Evolutionary conservation across 2,888 invertebrate genomes (phyloP).

Genomic region (Torymus aiolomorphi): DNA sequence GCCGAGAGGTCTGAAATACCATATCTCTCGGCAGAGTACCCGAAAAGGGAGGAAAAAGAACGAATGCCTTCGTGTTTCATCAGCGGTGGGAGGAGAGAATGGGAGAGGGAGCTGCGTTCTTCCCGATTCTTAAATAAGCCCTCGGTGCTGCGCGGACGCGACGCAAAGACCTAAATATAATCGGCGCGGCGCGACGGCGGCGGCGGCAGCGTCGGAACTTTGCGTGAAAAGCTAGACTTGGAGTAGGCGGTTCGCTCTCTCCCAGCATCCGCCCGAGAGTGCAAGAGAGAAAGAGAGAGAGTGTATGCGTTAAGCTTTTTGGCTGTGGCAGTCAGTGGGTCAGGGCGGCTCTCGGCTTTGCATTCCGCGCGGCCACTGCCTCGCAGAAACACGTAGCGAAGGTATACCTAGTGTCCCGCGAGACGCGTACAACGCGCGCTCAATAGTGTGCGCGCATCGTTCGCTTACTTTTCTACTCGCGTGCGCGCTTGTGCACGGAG

Average conservation of each 20-base stretch:
- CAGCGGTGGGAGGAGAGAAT: conserved; percentile 35
- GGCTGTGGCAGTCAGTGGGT: conserved; percentile 74
- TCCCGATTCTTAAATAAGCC: conserved; percentile 73
- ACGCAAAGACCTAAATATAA: conserved; percentile 59
- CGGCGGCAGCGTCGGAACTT: too few species aligned
- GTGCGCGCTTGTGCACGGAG: too few species aligned
- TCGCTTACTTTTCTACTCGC: too few species aligned
- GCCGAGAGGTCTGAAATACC: too few species aligned
- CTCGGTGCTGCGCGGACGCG: conserved; percentile 63
- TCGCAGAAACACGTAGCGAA: conserved; percentile 49
- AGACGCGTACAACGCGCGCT: too few species aligned
- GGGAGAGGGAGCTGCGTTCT: conserved; percentile 57
- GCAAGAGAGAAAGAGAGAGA: not conserved
- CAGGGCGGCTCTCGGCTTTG: conserved; percentile 71
- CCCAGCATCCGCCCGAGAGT: conserved; percentile 16
- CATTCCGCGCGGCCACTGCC: conserved; percentile 70
- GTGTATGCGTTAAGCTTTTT: conserved; percentile 64
- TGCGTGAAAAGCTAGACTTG: too few species aligned
- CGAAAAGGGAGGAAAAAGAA: too few species aligned
- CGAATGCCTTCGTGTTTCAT: not conserved
- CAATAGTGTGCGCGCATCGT: too few species aligned
- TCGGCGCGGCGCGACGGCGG: conserved; percentile 24
- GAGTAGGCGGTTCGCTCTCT: not conserved
- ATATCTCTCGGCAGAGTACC: too few species aligned
- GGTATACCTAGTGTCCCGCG: not conserved